A percentile compares a stretch with the other conserved stretches of the same genome.
These are phyloP conservation scores for Gymnosoma rotundatum DNA, from an alignment of 2,888 invertebrate species.

Conservation along the genomic window DNA sequence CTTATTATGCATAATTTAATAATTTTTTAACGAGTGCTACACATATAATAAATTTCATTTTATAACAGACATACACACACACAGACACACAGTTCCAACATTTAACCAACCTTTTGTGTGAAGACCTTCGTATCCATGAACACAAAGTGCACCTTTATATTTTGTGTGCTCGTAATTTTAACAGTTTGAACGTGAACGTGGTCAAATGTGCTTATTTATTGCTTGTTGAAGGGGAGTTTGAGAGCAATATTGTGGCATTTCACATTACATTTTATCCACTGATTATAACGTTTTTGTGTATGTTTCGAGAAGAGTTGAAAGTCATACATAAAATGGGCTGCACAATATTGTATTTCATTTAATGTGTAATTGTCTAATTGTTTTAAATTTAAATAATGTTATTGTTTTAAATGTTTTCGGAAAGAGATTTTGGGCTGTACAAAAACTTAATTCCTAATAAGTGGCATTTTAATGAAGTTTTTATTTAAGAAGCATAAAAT, in stretches of 20 bases:
- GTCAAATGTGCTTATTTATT: constrained; percentile 16
- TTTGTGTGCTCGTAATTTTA: constrained; percentile 14
- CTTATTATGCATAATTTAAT: constrained; percentile 69
- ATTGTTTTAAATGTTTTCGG: constrained; percentile 19
- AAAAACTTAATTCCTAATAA: no score
- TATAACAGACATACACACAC: constrained; percentile 3
- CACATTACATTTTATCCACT: background rate
- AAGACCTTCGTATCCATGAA: constrained; percentile 22
- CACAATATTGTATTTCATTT: constrained; percentile 9
- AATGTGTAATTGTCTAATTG: constrained; percentile 26
- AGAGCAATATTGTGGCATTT: constrained; percentile 19
- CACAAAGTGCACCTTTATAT: constrained; percentile 20
- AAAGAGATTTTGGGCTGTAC: background rate
- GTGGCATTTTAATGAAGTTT: no score
- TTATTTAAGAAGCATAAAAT: no score
- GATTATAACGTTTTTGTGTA: background rate
- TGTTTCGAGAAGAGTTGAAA: constrained; percentile 11
- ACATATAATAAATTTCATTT: constrained; percentile 51
- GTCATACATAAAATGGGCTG: constrained; percentile 31
- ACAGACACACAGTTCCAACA: background rate
- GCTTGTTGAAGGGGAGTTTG: constrained; percentile 13
- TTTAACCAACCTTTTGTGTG: constrained; percentile 10
- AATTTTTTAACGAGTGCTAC: constrained; percentile 51
- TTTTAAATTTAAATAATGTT: constrained; percentile 33
- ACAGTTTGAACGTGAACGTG: constrained; percentile 34